A percentile compares a stretch with the other conserved stretches of the same genome.
These are phyloP conservation scores for Autographa pulchrina DNA, from an alignment of 2,888 invertebrate species.

Conservation along the genomic window DNA sequence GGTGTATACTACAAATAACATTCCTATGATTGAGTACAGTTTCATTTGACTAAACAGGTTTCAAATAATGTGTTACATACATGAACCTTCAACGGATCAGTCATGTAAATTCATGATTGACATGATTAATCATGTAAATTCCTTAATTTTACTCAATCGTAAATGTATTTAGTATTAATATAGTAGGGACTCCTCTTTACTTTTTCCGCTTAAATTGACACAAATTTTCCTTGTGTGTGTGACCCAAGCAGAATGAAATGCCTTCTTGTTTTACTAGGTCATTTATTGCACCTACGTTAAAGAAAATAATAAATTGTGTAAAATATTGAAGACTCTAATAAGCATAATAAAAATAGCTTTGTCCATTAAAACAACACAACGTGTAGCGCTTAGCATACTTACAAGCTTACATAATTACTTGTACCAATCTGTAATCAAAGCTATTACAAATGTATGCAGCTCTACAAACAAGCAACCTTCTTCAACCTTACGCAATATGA, in stretches of 20 bases:
- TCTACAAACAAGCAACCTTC: not conserved
- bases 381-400: too few species aligned
- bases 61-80: constrained; percentile 26
- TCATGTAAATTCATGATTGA: too few species aligned
- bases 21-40: constrained; percentile 8
- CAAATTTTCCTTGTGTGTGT: not conserved
- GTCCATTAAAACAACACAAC: too few species aligned
- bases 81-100: constrained; percentile 20
- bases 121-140: constrained; percentile 39
- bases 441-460: not conserved
- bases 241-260: too few species aligned
- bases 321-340: too few species aligned
- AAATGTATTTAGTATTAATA: constrained; percentile 16
- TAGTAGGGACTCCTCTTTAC: not conserved
- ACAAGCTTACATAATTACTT: too few species aligned
- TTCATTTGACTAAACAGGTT: constrained; percentile 19
- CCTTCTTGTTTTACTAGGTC: too few species aligned
- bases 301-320: too few species aligned
- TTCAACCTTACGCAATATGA: constrained; percentile 37
- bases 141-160: constrained; percentile 30
- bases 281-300: too few species aligned
- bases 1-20: constrained; percentile 21
- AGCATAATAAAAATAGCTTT: too few species aligned
- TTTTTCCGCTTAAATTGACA: not conserved
- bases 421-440: too few species aligned